Evolutionary conservation across 2,113 vertebrate genomes (phyloP).

Genomic region (Pluvialis apricaria): DNA sequence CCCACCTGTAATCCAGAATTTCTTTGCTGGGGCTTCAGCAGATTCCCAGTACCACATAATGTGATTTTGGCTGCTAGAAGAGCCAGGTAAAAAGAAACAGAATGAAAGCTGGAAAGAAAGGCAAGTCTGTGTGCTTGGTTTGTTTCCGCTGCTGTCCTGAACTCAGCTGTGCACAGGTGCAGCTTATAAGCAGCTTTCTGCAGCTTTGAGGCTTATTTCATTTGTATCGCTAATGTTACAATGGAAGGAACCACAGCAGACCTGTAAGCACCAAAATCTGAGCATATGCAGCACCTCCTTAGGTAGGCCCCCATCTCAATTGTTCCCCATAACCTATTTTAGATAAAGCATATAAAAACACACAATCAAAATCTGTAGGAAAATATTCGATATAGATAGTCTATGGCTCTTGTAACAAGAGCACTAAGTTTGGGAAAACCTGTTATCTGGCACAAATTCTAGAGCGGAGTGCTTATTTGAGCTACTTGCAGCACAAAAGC

Average conservation of each 20-base stretch:
- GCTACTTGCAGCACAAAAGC: background rate
- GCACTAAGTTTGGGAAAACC: background rate
- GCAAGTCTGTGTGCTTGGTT: background rate
- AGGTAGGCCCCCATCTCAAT: background rate
- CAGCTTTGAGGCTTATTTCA: background rate
- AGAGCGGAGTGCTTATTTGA: background rate
- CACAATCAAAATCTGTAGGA: background rate
- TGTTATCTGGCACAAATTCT: background rate
- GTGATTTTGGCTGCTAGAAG: background rate
- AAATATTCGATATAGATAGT: accelerated
- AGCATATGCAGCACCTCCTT: background rate
- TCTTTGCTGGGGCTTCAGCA: background rate
- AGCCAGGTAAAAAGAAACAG: background rate
- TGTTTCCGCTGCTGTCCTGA: background rate
- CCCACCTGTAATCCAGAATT: background rate
- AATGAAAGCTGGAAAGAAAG: background rate
- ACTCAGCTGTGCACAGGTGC: background rate
- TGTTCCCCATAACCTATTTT: background rate
- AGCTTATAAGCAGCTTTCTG: background rate
- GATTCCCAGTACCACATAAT: background rate
- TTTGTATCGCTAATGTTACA: background rate
- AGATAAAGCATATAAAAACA: background rate
- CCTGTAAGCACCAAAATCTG: background rate
- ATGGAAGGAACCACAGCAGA: background rate
- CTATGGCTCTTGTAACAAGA: background rate